Conservation (phyloP, 2,888 invertebrate genomes). For the Tetragonula carbonaria region DNA sequence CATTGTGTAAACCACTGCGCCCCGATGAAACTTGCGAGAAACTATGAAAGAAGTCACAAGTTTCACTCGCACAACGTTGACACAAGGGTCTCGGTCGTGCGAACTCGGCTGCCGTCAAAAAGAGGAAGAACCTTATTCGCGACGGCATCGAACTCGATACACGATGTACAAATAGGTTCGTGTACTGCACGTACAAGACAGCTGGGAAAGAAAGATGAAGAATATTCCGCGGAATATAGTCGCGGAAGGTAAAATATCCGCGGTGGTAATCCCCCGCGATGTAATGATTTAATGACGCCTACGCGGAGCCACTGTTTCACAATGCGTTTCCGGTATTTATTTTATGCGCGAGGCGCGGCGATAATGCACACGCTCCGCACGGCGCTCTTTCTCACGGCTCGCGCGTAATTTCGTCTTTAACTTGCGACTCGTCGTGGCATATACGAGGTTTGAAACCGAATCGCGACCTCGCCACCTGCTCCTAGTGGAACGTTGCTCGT, state of each 20-base stretch:
- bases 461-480: conserved; percentile 19
- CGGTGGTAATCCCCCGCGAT: conserved; percentile 22
- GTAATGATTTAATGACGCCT: conserved; percentile 62
- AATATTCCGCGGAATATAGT: background rate
- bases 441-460: conserved; percentile 18
- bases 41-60: background rate
- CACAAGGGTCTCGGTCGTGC: background rate
- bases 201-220: conserved; percentile 34
- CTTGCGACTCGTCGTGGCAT: background rate
- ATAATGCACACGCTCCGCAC: conserved; percentile 35
- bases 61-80: background rate
- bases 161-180: background rate
- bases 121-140: background rate
- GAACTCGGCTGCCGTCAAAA: background rate
- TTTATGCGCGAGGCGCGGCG: conserved; percentile 39
- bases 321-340: conserved; percentile 52
- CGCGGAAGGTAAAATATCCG: background rate
- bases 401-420: conserved; percentile 51
- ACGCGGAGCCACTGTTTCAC: conserved; percentile 37
- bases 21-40: background rate
- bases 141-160: background rate
- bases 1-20: background rate
- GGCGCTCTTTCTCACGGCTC: conserved; percentile 61
- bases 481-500: background rate
- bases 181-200: conserved; percentile 6